Evolutionary conservation across 2,113 vertebrate species (phyloP), one percentile per base, ranked within the genome.

Genomic region (Poicephalus meyeri): DNA sequence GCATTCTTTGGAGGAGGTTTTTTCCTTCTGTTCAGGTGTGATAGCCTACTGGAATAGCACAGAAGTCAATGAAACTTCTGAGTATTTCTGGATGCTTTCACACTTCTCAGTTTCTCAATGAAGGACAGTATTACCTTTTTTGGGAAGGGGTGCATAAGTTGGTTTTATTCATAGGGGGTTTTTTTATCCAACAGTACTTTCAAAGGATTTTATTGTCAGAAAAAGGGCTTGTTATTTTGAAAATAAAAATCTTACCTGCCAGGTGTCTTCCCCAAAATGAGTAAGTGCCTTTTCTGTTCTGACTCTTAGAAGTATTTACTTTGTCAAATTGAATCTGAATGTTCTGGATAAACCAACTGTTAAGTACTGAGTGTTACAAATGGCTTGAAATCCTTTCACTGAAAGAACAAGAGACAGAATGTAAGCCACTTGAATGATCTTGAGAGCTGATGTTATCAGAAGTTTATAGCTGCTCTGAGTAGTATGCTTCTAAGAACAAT

Each of bases 261-360:
- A 96, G 92, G 93, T 95, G 95, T 96, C 93, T 96, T 97, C 93
- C 95, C 92, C 93, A 92, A 96, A 95, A 96, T 91, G 69, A 97
- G 92, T 97, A 97, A 95, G 93, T 96, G 95, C 95, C 95, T 97
- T 96, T 97, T 97, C 76, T 97, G 96, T 97, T 96, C 88, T 88
- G 90, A 94, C 72, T 96, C 92, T 94, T 96, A 81, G 95, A 97
- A 97, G 95, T 96, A 93, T 94, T 96, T 94, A 65, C 88, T 70
- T 96, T 97, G 92, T 71, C 80, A 60, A 65, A 93, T 80, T 88
- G 80, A 93, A 88, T 80, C 74, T 82, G 93, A 96, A 96, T 95
- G 95, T 96, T 80, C 86, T 92, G 72, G 60, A 81, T 95, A 88
- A 95, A 96, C 68, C 66, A 80, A 52, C 52, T 68, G 1, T n/a